Conservation (phyloP, 2,888 invertebrate species). For the Sinodicranocentrus sp. region DNA sequence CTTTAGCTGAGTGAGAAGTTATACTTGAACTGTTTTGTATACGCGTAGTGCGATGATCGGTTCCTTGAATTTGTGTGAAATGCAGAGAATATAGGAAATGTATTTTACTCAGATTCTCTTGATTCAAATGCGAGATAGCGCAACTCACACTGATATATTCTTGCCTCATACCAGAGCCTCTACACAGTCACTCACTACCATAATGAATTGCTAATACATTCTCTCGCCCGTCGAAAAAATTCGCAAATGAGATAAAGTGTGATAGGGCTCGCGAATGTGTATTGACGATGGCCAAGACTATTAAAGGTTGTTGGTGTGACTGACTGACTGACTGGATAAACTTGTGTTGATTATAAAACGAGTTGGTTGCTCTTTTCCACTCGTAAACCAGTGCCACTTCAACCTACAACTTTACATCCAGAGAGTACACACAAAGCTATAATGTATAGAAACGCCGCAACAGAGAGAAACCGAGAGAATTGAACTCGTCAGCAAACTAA, state of each 20-base stretch:
- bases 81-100: too few species aligned
- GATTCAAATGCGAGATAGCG: background rate
- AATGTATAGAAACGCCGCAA: conserved; percentile 1
- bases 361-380: conserved; percentile 68
- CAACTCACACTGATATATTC: background rate
- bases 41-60: too few species aligned
- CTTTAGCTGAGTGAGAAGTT: too few species aligned
- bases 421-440: conserved; percentile 4
- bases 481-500: conserved; percentile 45
- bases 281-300: conserved; percentile 52
- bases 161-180: too few species aligned
- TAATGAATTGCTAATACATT: background rate
- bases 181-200: background rate
- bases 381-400: conserved; percentile 67
- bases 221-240: conserved; percentile 13
- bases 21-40: too few species aligned
- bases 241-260: conserved; percentile 55
- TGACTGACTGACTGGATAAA: conserved; percentile 71
- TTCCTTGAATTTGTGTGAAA: too few species aligned
- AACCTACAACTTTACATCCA: conserved; percentile 54
- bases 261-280: conserved; percentile 34
- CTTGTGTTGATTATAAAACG: conserved; percentile 62
- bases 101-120: too few species aligned
- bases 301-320: conserved; percentile 67
- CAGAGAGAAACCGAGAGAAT: conserved; percentile 56